These are phyloP conservation scores for Saccopteryx leptura DNA, from an alignment of 2,113 vertebrate genomes.

Conservation along the genomic window DNA sequence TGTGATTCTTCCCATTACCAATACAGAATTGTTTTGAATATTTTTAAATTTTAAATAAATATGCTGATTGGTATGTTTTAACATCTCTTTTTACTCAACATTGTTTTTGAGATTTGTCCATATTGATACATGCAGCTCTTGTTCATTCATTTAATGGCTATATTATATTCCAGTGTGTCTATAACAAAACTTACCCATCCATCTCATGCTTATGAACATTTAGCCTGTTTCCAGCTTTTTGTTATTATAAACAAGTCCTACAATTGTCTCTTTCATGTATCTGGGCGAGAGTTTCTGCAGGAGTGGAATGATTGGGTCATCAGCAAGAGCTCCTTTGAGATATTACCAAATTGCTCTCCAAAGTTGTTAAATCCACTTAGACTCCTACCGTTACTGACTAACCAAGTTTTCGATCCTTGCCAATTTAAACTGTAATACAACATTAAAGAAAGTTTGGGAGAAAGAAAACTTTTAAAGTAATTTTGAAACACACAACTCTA, in stretches of 20 bases:
- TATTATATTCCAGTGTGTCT: neutral
- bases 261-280: neutral
- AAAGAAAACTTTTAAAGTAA: neutral
- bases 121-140: neutral
- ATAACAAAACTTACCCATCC: neutral
- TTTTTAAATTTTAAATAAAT: constrained; percentile 60
- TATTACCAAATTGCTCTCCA: constrained; percentile 33
- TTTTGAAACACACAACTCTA: constrained; percentile 5
- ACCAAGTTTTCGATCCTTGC: neutral
- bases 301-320: neutral
- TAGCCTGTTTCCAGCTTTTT: neutral
- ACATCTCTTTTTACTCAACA: neutral
- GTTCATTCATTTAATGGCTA: neutral
- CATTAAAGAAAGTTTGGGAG: constrained; percentile 36
- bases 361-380: constrained; percentile 14
- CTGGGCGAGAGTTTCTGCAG: neutral
- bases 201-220: neutral
- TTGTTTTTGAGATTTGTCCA: neutral
- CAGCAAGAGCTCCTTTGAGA: neutral
- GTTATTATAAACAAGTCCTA: neutral
- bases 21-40: neutral
- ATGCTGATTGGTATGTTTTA: constrained; percentile 4
- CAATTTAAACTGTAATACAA: neutral
- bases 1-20: neutral
- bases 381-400: neutral